Percentiles rank a stretch among this genome's conserved stretches.
Evolutionary conservation across 35 echinoderm and acorn worm species (phyloP).

Genomic region (Eucidaris tribuloides): DNA sequence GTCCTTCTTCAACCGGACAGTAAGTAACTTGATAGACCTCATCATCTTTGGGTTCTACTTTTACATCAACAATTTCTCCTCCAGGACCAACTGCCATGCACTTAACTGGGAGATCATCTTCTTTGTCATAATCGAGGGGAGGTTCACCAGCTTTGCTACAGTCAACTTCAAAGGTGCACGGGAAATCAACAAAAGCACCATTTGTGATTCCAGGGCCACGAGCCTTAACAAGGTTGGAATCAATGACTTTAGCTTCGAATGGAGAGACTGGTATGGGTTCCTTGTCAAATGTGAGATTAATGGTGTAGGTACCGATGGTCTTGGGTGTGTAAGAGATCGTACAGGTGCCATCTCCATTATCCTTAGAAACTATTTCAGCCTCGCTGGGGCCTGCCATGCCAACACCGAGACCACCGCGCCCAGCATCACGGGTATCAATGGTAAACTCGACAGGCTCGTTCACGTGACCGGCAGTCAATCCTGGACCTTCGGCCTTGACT

Average conservation of each 20-base stretch:
- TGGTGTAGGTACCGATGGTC: slow-evolving; percentile 59
- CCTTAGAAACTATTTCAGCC: slow-evolving; percentile 80
- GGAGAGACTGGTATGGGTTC: slow-evolving; percentile 81
- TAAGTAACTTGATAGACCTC: slow-evolving; percentile 80
- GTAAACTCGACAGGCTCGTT: slow-evolving; percentile 77
- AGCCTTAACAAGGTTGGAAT: slow-evolving; percentile 59
- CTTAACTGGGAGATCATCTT: slow-evolving; percentile 47
- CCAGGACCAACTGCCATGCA: slow-evolving; percentile 58
- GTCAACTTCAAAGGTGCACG: slow-evolving; percentile 81
- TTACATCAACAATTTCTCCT: slow-evolving; percentile 48
- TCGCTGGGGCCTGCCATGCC: slow-evolving; percentile 87
- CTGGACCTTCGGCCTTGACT: slow-evolving; percentile 57
- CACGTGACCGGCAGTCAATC: slow-evolving; percentile 69
- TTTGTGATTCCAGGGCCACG: slow-evolving; percentile 78
- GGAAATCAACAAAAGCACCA: slow-evolving; percentile 62
- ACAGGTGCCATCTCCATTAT: slow-evolving; percentile 91
- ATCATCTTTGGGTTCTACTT: slow-evolving; percentile 46
- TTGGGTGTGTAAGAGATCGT: slow-evolving; percentile 73
- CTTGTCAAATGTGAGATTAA: slow-evolving; percentile 85
- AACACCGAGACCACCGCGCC: slow-evolving; percentile 73
- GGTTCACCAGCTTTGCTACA: slow-evolving; percentile 63
- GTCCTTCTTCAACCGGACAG: slow-evolving; percentile 64
- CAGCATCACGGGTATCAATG: slow-evolving; percentile 73
- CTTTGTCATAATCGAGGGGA: slow-evolving; percentile 40
- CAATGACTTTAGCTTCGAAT: slow-evolving; percentile 70